phyloP scores from a whole-genome alignment of 1,140 invertebrate species.

The Campoletis sonorensis region DNA sequence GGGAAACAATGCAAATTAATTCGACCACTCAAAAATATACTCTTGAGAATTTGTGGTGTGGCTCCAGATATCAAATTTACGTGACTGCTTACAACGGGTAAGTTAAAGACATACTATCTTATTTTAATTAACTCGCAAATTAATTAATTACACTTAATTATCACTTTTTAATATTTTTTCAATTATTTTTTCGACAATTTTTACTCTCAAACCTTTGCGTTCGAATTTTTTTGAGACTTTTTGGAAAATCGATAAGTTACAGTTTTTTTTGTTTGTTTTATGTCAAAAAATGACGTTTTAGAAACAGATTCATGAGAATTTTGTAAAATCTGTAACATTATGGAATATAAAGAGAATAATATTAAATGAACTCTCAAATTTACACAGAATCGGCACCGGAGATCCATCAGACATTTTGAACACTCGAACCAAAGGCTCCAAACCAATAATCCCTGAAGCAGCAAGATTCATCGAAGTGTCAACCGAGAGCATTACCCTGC shows the following conservation, averaged over 20 bases:
- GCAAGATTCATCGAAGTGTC: constrained; percentile 94
- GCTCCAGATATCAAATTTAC: constrained; percentile 93
- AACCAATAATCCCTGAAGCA: constrained; percentile 92
- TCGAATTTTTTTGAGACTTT: not conserved
- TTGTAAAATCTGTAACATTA: too few relatives aligned
- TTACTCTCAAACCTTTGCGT: too few relatives aligned
- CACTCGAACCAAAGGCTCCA: constrained; percentile 90
- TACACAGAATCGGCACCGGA: constrained; percentile 90
- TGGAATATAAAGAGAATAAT: not conserved
- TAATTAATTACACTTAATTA: too few relatives aligned
- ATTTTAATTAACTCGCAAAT: too few relatives aligned
- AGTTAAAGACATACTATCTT: constrained; percentile 60
- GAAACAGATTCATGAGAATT: too few relatives aligned
- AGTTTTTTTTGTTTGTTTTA: too few relatives aligned
- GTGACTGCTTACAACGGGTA: constrained; percentile 94
- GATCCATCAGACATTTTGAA: constrained; percentile 91
- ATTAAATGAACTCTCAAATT: constrained; percentile 40
- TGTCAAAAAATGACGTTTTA: too few relatives aligned
- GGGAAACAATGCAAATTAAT: constrained; percentile 89
- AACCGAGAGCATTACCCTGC: constrained; percentile 92
- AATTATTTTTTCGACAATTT: too few relatives aligned
- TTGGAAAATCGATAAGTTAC: too few relatives aligned
- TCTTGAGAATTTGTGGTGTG: constrained; percentile 91
- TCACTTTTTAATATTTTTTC: not conserved
- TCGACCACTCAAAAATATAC: constrained; percentile 89